Evolutionary conservation across 1,140 invertebrate species (phyloP), one percentile per base, ranked within the genome.

Genomic region (Probaryconus sp.): DNA sequence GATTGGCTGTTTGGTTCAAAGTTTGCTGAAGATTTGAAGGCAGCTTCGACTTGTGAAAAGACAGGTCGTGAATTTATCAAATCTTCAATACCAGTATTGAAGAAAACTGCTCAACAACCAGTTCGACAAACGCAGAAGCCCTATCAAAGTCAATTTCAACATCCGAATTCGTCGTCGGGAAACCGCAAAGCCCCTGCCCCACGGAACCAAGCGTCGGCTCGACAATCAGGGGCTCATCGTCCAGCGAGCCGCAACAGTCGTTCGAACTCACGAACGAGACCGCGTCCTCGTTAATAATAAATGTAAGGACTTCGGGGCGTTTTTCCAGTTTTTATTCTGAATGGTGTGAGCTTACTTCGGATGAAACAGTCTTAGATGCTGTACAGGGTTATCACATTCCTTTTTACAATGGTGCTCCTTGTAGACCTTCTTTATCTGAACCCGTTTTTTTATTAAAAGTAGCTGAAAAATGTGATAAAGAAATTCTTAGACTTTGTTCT

Each of bases 281-380:
- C 45, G 7, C 14, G 21, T 2, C 26, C 7, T 20, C 35, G 7
- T n/a, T 28, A 26, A 13, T 58, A 35, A n/a, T 16, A 10, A n/a
- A 28, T 17, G 38, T 58, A 58, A 43, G 38, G n/a, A 10, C 40
- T 1, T 38, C 53, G 10, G 40, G 53, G 0, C 53, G 53, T n/a
- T 9, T 58, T n/a, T n/a, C n/a, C 14, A 1, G 2, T 0, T 58
- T 45, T 45, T 0, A 0, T 20, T 0, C 3, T 14, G 24, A 33
- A 4, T 58, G 38, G 53, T 7, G n/a, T n/a, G 5, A 33, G 33
- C 43, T 58, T 9, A 58, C 53, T 9, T 18, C 26, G 0, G 53
- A 58, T 17, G 28, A 26, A 1, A 20, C 45, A 14, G 40, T 58
- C 24, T 13, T 58, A n/a, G 16, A 58, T 0, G 53, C 53, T 0